Base-by-base conservation (phyloP, 2,113 vertebrate species). In the Mus pahari region DNA sequence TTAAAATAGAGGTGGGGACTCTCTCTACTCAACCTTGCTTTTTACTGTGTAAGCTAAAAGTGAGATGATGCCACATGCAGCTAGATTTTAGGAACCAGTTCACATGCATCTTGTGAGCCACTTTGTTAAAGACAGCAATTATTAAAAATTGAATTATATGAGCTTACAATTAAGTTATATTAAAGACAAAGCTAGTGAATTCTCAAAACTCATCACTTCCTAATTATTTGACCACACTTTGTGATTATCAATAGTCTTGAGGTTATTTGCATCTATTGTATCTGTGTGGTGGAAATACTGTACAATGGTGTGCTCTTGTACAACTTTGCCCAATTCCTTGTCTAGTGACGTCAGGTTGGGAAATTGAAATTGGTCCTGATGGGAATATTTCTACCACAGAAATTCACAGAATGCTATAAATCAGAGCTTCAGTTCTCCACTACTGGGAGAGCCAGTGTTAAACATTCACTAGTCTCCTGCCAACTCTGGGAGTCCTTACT, bases 101-200 rank as follows among this genome's bases (percentile, higher is more conserved):
- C 84, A 60, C 39, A 55, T 42, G 24, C 64, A 86, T 84, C 77
- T 77, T n/a, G 82, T 66, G 55, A 89, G 16, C 48, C 62, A 39
- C 86, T 70, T 90, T 93, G 79, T 90, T 93, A 81, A 90, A 91
- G 71, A 74, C 1, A n/a, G 66, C 33, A 33, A 94, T 96, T 86
- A 53, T 77, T 66, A 82, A 94, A 95, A 95, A 75, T 91, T 82
- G 89, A 96, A 96, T 94, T 75, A 75, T 17, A n/a, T 83, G 86
- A 68, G n/a, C 62, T 82, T 86, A 77, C 53, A 94, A 55, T 94
- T 78, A 89, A 83, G 74, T 62, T 95, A 70, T 53, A 64, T n/a
- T 71, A 62, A 93, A 92, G 94, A 77, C 45, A 91, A 96, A 91
- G 20, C 64, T 50, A 87, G 89, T 86, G 55, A 70, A 87, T 64